phyloP scores from a whole-genome alignment of 2,888 invertebrate genomes.

The Hirtodrosophila duncani region DNA sequence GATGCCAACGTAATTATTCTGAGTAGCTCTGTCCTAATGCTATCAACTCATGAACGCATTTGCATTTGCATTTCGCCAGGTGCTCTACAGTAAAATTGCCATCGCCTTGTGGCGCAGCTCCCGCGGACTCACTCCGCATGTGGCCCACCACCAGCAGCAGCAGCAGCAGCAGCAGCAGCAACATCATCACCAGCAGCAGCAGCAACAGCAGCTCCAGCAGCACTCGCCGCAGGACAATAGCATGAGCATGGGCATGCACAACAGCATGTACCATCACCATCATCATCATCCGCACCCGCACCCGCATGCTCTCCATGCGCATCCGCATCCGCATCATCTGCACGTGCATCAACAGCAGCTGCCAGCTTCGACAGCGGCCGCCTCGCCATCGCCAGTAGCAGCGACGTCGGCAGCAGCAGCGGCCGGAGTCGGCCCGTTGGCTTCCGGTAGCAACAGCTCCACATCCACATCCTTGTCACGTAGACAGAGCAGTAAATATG shows the following conservation, averaged over 20 bases:
- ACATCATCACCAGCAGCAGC: constrained; percentile 58
- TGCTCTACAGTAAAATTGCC: constrained; percentile 90
- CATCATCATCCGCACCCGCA: constrained; percentile 40
- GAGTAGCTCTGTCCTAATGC: background rate
- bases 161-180: constrained; percentile 40
- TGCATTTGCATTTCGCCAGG: constrained; percentile 77
- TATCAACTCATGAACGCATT: background rate
- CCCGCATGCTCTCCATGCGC: constrained; percentile 29
- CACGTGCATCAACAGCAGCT: constrained; percentile 38
- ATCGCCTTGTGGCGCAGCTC: constrained; percentile 90
- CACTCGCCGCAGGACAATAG: constrained; percentile 56
- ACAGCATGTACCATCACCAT: constrained; percentile 71
- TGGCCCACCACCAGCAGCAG: constrained; percentile 68
- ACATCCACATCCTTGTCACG: constrained; percentile 73
- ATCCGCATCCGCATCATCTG: constrained; percentile 36
- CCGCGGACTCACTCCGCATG: constrained; percentile 82
- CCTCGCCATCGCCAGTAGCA: constrained; percentile 6
- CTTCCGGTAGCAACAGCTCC: constrained; percentile 49
- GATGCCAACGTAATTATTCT: no score
- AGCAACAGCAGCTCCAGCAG: constrained; percentile 42
- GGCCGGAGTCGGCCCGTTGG: constrained; percentile 28
- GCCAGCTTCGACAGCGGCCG: constrained; percentile 26
- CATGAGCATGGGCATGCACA: constrained; percentile 70
- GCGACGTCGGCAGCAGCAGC: constrained; percentile 9
- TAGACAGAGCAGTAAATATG: constrained; percentile 79